Evolutionary conservation across 2,888 invertebrate species (phyloP).

Genomic region (Chymomyza amoena): DNA sequence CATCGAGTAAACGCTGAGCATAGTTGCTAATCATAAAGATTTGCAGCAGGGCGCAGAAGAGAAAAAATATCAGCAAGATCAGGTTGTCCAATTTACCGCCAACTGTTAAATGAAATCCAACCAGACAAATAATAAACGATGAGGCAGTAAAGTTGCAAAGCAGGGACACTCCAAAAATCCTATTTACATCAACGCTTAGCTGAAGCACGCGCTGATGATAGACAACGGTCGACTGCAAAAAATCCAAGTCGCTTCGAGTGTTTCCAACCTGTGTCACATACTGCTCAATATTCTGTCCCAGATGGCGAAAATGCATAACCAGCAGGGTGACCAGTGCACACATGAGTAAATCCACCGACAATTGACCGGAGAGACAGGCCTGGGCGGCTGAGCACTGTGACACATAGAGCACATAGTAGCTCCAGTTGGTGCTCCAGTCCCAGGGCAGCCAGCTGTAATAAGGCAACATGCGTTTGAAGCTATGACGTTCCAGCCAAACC

Average conservation of each 20-base stretch:
- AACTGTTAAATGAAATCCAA: conserved; percentile 74
- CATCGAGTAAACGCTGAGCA: conserved; percentile 64
- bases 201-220: neutral
- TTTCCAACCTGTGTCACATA: neutral
- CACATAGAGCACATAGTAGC: conserved; percentile 31
- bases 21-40: conserved; percentile 69
- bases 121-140: conserved; percentile 73
- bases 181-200: neutral
- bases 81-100: conserved; percentile 58
- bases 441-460: conserved; percentile 30
- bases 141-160: neutral
- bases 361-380: conserved; percentile 29
- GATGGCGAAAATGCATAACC: conserved; percentile 49
- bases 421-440: conserved; percentile 21
- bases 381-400: conserved; percentile 36
- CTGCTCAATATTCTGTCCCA: conserved; percentile 4
- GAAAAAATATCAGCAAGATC: conserved; percentile 64
- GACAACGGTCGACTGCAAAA: neutral
- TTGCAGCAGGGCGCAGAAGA: conserved; percentile 69
- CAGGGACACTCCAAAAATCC: neutral
- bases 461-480: conserved; percentile 23
- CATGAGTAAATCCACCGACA: conserved; percentile 48
- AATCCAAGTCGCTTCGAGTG: neutral
- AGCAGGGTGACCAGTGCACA: conserved; percentile 47
- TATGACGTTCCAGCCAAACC: neutral